A percentile compares a stretch with the other conserved stretches of the same genome.
These are phyloP conservation scores for Coenonympha arcania DNA, from an alignment of 2,888 invertebrate genomes.

Conservation along the genomic window DNA sequence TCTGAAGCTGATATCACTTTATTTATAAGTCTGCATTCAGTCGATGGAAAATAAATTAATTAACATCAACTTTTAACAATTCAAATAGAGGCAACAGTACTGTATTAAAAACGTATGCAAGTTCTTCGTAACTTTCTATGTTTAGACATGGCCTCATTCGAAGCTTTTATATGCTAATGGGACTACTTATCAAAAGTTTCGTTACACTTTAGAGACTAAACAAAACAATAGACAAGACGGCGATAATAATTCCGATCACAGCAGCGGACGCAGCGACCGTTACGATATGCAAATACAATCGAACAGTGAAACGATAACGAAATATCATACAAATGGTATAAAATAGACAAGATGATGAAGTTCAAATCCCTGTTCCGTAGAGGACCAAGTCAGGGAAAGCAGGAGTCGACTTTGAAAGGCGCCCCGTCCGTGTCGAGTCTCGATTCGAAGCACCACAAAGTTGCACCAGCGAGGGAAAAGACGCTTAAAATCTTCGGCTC, in stretches of 20 bases:
- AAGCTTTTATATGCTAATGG: slow-evolving; percentile 20
- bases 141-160: slow-evolving; percentile 16
- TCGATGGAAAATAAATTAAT: too few species aligned
- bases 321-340: slow-evolving; percentile 42
- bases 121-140: slow-evolving; percentile 9
- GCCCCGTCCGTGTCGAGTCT: slow-evolving; percentile 79
- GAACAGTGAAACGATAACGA: slow-evolving; percentile 65
- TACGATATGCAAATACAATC: slow-evolving; percentile 36
- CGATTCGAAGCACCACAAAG: slow-evolving; percentile 75
- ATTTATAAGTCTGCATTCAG: too few species aligned
- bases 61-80: too few species aligned
- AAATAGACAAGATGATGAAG: slow-evolving; percentile 84
- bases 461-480: slow-evolving; percentile 66
- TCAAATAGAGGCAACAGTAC: too few species aligned
- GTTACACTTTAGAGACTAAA: slow-evolving; percentile 24
- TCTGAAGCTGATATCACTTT: too few species aligned
- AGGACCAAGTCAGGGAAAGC: slow-evolving; percentile 79
- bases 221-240: slow-evolving; percentile 17
- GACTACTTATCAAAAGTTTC: slow-evolving; percentile 4
- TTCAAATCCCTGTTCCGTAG: slow-evolving; percentile 93
- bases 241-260: slow-evolving; percentile 32
- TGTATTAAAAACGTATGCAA: background rate
- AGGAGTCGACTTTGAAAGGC: slow-evolving; percentile 71
- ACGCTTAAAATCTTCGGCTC: slow-evolving; percentile 69
- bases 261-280: slow-evolving; percentile 31